phyloP scores from a whole-genome alignment of 64 coral and sea anemone species.

The Actinia equina region DNA sequence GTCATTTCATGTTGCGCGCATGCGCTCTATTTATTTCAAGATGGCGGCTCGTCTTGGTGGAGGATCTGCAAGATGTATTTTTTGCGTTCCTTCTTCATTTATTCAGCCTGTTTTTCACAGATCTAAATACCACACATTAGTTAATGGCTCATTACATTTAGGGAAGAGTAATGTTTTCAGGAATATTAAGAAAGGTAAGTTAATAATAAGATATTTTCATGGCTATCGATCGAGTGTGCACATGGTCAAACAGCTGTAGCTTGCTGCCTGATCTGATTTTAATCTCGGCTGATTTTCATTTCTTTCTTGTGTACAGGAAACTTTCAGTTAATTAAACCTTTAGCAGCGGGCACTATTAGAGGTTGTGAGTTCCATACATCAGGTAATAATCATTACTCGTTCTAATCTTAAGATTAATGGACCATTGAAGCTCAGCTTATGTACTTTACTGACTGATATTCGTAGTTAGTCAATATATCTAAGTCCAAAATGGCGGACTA shows the following conservation, averaged over 20 bases:
- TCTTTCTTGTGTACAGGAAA: not conserved
- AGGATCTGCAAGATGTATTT: not conserved
- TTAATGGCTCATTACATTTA: not conserved
- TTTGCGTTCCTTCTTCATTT: not conserved
- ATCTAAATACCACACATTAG: not conserved
- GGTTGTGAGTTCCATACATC: not conserved
- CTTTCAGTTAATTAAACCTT: not conserved
- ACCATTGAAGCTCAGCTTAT: too few species aligned
- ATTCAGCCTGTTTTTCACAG: not conserved
- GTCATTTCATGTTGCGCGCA: not conserved
- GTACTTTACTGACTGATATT: too few species aligned
- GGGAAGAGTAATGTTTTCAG: not conserved
- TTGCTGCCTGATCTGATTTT: not conserved
- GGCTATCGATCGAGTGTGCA: not conserved
- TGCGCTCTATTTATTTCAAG: not conserved
- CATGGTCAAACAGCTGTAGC: not conserved
- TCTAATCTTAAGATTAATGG: too few species aligned
- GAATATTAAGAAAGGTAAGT: not conserved
- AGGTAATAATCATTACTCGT: not conserved
- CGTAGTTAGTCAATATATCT: too few species aligned
- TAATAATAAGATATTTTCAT: not conserved
- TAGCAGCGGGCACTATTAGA: not conserved
- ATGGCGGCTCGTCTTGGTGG: not conserved
- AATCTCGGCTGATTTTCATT: not conserved
- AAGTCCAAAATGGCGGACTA: too few species aligned